These are phyloP conservation scores for Drosophila rufa DNA, from an alignment of 1,140 invertebrate species.

Conservation along the genomic window DNA sequence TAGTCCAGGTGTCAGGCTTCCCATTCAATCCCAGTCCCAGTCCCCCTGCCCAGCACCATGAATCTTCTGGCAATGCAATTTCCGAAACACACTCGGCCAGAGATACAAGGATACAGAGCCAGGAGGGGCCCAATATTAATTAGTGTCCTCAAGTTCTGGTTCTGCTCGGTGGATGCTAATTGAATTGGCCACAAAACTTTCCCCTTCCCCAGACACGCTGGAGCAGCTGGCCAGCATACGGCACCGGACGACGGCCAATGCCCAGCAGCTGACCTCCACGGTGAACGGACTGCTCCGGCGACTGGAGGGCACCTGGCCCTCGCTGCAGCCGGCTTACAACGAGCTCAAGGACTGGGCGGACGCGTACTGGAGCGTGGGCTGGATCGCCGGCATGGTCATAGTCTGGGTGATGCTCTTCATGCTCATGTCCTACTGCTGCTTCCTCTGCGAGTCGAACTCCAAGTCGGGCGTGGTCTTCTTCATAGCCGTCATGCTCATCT, in stretches of 20 bases:
- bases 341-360: conserved; percentile 73
- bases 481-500: conserved; percentile 84
- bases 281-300: conserved; percentile 72
- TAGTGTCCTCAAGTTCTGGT: conserved; percentile 53
- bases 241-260: conserved; percentile 79
- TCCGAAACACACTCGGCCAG: conserved; percentile 24
- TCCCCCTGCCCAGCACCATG: not conserved
- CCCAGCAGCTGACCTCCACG: conserved; percentile 76
- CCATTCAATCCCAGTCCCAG: not conserved
- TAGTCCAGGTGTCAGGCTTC: conserved; percentile 29
- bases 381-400: conserved; percentile 72
- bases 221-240: conserved; percentile 79
- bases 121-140: conserved; percentile 59
- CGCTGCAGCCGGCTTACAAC: conserved; percentile 67
- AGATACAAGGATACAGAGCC: not conserved
- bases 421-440: conserved; percentile 85
- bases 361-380: conserved; percentile 75
- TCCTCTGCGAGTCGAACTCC: conserved; percentile 86
- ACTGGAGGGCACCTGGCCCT: conserved; percentile 69
- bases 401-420: conserved; percentile 81
- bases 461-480: conserved; percentile 87
- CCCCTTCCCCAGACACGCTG: conserved; percentile 65
- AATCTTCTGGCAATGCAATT: conserved; percentile 37
- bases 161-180: conserved; percentile 49
- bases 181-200: conserved; percentile 52